Conservation (phyloP, 2,888 invertebrate species). For the Tubiluchus corallicola region DNA sequence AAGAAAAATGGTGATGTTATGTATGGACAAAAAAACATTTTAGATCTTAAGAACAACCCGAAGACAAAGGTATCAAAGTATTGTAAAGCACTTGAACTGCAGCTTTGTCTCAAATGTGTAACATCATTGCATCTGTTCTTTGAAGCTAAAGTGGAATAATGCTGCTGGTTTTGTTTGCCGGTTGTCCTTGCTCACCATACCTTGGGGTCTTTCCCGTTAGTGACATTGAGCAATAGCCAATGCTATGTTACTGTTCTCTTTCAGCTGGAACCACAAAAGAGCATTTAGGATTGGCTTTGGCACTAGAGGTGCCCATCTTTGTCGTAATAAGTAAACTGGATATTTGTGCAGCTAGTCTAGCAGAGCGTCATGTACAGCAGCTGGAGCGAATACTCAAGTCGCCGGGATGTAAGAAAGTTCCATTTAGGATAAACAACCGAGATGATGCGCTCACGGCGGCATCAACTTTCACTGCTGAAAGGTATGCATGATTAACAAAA, state of each 20-base stretch:
- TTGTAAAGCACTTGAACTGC: no score
- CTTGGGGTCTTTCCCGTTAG: no score
- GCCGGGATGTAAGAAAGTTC: constrained; percentile 42
- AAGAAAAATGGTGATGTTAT: no score
- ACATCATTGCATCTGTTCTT: no score
- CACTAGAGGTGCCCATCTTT: constrained; percentile 55
- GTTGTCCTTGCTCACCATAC: no score
- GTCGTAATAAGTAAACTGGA: constrained; percentile 86
- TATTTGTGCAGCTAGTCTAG: constrained; percentile 37
- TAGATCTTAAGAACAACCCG: no score
- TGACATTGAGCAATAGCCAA: no score
- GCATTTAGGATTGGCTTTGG: constrained; percentile 53
- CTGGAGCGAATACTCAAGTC: constrained; percentile 43
- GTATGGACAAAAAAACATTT: no score
- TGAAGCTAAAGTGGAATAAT: no score
- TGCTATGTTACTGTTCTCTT: constrained; percentile 11
- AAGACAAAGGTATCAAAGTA: no score
- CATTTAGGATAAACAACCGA: constrained; percentile 42
- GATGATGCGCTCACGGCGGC: constrained; percentile 57
- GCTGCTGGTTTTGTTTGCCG: no score
- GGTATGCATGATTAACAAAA: background rate
- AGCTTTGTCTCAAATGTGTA: no score
- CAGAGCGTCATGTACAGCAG: constrained; percentile 31
- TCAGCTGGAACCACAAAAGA: constrained; percentile 50
- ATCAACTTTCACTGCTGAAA: constrained; percentile 41